Percentiles rank a stretch among this genome's conserved stretches.
Evolutionary conservation across 2,797 vertebrate species (phyloP).

Genomic region (Anguilla pacifica): DNA sequence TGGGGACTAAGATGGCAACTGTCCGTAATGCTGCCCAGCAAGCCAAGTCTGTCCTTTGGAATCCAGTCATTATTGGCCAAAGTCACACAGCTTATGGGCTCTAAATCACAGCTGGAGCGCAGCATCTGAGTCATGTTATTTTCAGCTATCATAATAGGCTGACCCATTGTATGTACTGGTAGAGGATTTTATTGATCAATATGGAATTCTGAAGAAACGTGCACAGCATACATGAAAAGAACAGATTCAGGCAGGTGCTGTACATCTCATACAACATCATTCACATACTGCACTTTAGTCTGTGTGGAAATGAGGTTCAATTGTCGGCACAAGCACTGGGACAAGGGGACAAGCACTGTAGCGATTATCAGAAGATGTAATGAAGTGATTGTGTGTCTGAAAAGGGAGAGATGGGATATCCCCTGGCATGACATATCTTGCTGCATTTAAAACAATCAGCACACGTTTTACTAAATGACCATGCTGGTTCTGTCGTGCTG

Average conservation of each 20-base stretch:
- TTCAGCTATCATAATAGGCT: slow-evolving; percentile 2
- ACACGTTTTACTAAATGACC: background rate
- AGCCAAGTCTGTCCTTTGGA: slow-evolving; percentile 39
- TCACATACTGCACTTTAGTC: slow-evolving; percentile 50
- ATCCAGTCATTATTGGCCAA: slow-evolving; percentile 60
- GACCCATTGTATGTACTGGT: slow-evolving; percentile 54
- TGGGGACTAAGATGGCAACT: slow-evolving; percentile 49
- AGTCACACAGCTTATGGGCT: slow-evolving; percentile 64
- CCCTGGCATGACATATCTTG: slow-evolving; percentile 43
- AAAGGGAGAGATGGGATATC: slow-evolving; percentile 47
- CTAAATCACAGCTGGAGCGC: slow-evolving; percentile 64
- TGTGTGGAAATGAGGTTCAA: slow-evolving; percentile 55
- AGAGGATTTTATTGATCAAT: slow-evolving; percentile 44
- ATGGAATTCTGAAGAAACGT: slow-evolving; percentile 5
- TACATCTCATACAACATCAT: slow-evolving; percentile 50
- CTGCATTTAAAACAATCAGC: slow-evolving; percentile 29
- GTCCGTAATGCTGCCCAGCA: slow-evolving; percentile 48
- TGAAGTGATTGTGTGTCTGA: slow-evolving; percentile 48
- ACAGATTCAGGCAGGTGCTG: slow-evolving; percentile 42
- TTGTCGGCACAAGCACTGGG: slow-evolving; percentile 61
- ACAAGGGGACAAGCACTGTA: slow-evolving; percentile 58
- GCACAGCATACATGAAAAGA: background rate
- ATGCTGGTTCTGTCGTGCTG: background rate
- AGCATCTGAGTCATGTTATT: slow-evolving; percentile 57
- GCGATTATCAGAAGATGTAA: slow-evolving; percentile 59